phyloP scores from a whole-genome alignment of 1,140 invertebrate species.

The Hesperophylax magnus region DNA sequence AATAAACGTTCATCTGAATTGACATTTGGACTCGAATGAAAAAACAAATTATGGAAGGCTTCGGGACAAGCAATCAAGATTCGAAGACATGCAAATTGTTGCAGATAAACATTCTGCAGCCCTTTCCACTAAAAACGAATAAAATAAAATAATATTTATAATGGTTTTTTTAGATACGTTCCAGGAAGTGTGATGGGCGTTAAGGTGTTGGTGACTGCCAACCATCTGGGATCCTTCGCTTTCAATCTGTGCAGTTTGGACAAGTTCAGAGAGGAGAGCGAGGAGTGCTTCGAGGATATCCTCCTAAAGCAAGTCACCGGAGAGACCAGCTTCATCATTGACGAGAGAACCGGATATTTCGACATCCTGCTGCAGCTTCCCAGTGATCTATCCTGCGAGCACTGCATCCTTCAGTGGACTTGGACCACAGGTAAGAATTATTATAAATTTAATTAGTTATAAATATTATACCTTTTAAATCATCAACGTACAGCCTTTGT shows the following conservation, averaged over 20 bases:
- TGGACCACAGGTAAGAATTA: slow-evolving; percentile 64
- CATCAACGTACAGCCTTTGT: no score
- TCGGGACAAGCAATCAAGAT: no score
- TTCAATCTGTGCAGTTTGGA: slow-evolving; percentile 70
- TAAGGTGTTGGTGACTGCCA: slow-evolving; percentile 65
- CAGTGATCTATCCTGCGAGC: slow-evolving; percentile 64
- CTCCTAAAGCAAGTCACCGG: slow-evolving; percentile 64
- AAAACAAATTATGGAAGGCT: no score
- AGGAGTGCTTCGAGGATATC: slow-evolving; percentile 69
- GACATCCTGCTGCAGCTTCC: slow-evolving; percentile 63
- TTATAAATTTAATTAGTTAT: no score
- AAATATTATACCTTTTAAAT: no score
- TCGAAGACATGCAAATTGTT: no score
- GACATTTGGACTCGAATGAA: no score
- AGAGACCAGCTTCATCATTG: slow-evolving; percentile 53
- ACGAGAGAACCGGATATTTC: slow-evolving; percentile 33
- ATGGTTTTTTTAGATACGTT: slow-evolving; percentile 57
- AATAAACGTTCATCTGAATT: no score
- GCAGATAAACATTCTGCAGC: no score
- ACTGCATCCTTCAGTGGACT: slow-evolving; percentile 77
- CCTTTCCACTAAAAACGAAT: no score
- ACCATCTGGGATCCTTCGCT: slow-evolving; percentile 69
- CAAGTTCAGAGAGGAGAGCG: slow-evolving; percentile 61
- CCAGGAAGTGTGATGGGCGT: slow-evolving; percentile 60
- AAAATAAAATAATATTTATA: neutral